Evolutionary conservation across 2,888 invertebrate genomes (phyloP), one percentile per base, ranked within the genome.

Genomic region (Carterocephalus palaemon): DNA sequence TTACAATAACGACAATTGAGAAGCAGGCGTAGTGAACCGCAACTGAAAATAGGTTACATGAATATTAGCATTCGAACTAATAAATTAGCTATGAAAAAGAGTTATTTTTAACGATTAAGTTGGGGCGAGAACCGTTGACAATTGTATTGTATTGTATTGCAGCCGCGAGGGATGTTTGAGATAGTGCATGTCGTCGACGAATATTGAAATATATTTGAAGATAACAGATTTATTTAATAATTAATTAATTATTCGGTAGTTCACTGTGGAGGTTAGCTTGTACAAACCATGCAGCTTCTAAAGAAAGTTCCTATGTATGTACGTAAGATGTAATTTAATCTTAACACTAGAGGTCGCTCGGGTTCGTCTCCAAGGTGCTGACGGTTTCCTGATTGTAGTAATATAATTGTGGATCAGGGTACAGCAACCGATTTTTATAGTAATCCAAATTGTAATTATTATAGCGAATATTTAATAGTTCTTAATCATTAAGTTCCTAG

Each of bases 271-370:
- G 80, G 78, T 80, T 85, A 85, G 85, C 85, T 86, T 86, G 84
- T 86, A 85, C 75, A 86, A 85, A 85, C 83, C 81, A 81, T 85
- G 86, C 86, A 86, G 86, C 86, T 86, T 86, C 85, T 85, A 82
- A 86, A 81, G 70, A 86, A 85, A 86, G 86, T 86, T 86, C 86
- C 86, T 86, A 86, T 86, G 84, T 85, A 85, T 84, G 84, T 85
- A 85, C 83, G 83, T 86, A 86, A 85, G 85, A 69, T 74, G 82
- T 85, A 86, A 84, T 78, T 80, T 81, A 81, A 80, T 76, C 64
- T 76, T n/a, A 75, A 74, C 56, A 81, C 74, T 80, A 84, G 83
- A 81, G 83, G 84, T 67, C 73, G 75, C 60, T 53, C 49, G 51
- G 40, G 69, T 58, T 53, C 80, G 75, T 76, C 75, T 78, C 62